Percentiles rank a stretch among this genome's conserved stretches.
These are phyloP conservation scores for Heliconius nattereri DNA, from an alignment of 1,140 invertebrate species.

Conservation along the genomic window DNA sequence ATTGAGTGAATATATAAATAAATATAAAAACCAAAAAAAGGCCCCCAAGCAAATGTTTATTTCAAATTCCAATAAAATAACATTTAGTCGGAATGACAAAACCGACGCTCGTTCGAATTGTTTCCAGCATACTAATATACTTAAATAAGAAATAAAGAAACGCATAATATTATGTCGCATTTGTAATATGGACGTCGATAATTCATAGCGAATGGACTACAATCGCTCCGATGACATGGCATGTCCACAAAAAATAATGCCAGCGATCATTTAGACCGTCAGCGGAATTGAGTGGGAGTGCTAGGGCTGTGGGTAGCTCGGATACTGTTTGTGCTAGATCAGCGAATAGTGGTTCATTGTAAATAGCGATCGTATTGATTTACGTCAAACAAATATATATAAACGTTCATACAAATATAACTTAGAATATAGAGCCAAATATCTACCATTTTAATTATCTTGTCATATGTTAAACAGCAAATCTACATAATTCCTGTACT, in stretches of 20 bases:
- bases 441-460: too few relatives aligned
- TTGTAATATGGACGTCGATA: slow-evolving; percentile 79
- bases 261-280: slow-evolving; percentile 75
- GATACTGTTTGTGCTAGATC: not conserved
- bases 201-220: slow-evolving; percentile 79
- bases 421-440: too few relatives aligned
- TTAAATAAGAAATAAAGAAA: slow-evolving; percentile 80
- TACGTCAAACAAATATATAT: too few relatives aligned
- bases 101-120: slow-evolving; percentile 71
- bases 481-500: too few relatives aligned
- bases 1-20: slow-evolving; percentile 17
- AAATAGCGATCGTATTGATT: not conserved
- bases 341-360: not conserved
- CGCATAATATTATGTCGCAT: slow-evolving; percentile 78
- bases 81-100: slow-evolving; percentile 80
- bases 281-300: slow-evolving; percentile 73
- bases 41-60: slow-evolving; percentile 66
- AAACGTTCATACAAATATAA: too few relatives aligned
- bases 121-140: slow-evolving; percentile 79
- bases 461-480: too few relatives aligned
- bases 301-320: not conserved
- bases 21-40: slow-evolving; percentile 21
- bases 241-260: slow-evolving; percentile 78
- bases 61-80: slow-evolving; percentile 79
- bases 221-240: slow-evolving; percentile 79